These are phyloP conservation scores for Alethe diademata DNA, from an alignment of 2,113 vertebrate species.

Conservation along the genomic window DNA sequence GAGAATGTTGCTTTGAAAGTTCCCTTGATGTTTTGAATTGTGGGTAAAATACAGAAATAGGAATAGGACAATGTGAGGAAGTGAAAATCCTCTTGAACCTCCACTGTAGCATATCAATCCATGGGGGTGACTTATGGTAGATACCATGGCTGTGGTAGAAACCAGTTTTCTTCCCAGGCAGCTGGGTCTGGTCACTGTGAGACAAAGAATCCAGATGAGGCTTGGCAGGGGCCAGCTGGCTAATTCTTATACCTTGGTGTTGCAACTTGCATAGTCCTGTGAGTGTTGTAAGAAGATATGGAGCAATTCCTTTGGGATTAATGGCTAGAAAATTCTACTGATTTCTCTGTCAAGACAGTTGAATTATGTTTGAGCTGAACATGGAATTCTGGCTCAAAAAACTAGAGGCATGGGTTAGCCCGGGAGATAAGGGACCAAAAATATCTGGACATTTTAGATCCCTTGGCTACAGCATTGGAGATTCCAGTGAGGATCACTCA, in stretches of 20 bases:
- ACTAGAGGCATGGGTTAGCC: not conserved
- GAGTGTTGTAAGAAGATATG: slow-evolving; percentile 14
- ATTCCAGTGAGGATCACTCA: not conserved
- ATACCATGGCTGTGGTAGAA: not conserved
- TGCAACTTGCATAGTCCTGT: not conserved
- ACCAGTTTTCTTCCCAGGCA: not conserved
- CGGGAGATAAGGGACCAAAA: not conserved
- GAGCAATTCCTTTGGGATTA: not conserved
- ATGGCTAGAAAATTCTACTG: slow-evolving; percentile 7
- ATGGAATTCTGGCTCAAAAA: not conserved
- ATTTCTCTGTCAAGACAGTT: not conserved
- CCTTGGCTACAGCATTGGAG: not conserved
- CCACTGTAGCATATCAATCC: not conserved
- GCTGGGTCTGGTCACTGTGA: not conserved
- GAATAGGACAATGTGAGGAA: not conserved
- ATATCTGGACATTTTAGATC: not conserved
- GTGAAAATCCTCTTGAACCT: not conserved
- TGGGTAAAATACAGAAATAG: not conserved
- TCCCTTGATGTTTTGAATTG: slow-evolving; percentile 1
- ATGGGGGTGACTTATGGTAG: not conserved
- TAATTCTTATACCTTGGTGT: not conserved
- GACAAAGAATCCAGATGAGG: not conserved
- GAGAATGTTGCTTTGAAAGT: slow-evolving; percentile 60
- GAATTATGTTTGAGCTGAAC: not conserved
- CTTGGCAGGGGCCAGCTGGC: not conserved